phyloP scores from a whole-genome alignment of 2,113 vertebrate species.

The Arvicanthis niloticus region DNA sequence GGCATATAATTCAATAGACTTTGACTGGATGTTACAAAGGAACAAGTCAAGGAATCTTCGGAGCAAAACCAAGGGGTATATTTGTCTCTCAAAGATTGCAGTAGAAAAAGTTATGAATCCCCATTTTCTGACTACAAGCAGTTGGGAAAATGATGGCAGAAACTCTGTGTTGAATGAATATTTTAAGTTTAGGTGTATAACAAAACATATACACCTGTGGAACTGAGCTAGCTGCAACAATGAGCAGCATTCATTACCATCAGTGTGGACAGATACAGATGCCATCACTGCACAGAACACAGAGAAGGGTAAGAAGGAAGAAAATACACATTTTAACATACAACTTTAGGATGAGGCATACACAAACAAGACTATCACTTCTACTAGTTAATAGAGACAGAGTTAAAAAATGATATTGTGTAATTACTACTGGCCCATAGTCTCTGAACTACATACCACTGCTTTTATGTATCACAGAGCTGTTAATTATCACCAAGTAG shows the following conservation, averaged over 20 bases:
- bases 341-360: not conserved
- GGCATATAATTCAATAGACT: not conserved
- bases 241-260: not conserved
- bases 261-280: not conserved
- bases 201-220: not conserved
- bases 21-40: not conserved
- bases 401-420: not conserved
- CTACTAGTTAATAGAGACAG: not conserved
- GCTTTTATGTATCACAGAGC: not conserved
- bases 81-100: not conserved
- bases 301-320: not conserved
- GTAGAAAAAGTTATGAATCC: not conserved
- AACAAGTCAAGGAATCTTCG: not conserved
- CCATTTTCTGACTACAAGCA: not conserved
- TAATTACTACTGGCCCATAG: not conserved
- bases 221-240: not conserved
- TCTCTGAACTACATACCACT: not conserved
- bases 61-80: not conserved
- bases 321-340: not conserved
- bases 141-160: constrained; percentile 10
- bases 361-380: not conserved
- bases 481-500: not conserved
- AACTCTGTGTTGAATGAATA: not conserved
- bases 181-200: not conserved
- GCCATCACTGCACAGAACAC: not conserved